Evolutionary conservation across 2,113 vertebrate species (phyloP), one percentile per base, ranked within the genome.

Genomic region (Cyphomyrus plagiostoma): DNA sequence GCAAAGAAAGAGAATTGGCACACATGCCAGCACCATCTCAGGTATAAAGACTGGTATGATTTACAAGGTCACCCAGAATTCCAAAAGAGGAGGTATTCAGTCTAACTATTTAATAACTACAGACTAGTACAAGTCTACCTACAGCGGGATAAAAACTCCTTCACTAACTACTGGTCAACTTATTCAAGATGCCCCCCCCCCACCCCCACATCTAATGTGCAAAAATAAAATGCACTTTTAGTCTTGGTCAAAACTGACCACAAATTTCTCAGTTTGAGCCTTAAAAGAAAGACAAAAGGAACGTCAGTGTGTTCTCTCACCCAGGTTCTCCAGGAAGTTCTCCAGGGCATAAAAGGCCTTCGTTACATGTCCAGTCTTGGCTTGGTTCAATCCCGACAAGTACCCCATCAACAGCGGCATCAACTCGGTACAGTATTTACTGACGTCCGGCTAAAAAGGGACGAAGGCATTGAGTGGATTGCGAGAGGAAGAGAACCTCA

Each of bases 311-410:
- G n/a, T 9, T 86, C 0, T 50, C 93, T 94, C 90, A 98, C 97
- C 97, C 2, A 98, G 93, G 90, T 97, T 97, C 92, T 98, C 97
- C 92, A 98, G 94, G 50, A 98, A 98, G 94, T 97, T 98, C 93
- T 98, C 97, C 53, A 98, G 94, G 3, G 97, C 97, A 4, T 98
- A 98, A 93, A 97, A 98, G 48, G 96, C 97, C 91, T 97, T 98
- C 0, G 97, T 96, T 52, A 98, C 93, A 74, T 98, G 97, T 26
- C 95, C 94, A 0, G 95, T 95, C 85, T 96, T 95, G 62, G 94
- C 92, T 0, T 94, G 92, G 89, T 96, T 96, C 91, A 98, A 94
- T 0, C 95, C 95, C 0, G 96, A 96, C 87, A 98, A 92, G 94
- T 98, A 98, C 86, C 94, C 91, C 7, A 97, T 94, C 62, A 98